Evolutionary conservation across 1,140 invertebrate species (phyloP), one percentile per base, ranked within the genome.

Genomic region (Anastrepha ludens): DNA sequence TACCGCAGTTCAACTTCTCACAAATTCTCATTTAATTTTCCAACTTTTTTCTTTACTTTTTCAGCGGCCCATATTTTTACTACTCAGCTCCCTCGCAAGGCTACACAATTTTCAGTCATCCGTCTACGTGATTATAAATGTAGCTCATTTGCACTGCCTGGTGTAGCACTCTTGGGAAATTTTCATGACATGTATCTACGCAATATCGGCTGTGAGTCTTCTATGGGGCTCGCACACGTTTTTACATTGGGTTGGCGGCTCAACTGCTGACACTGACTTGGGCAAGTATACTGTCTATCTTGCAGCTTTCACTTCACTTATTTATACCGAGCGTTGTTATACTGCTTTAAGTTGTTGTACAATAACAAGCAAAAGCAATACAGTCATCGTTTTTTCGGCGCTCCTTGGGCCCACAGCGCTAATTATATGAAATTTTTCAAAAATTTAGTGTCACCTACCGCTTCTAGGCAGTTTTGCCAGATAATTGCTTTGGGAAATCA

Each of bases 21-120:
- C 70, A 74, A 74, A 74, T 74, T 74, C 70, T 74, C 70, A 74
- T 74, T 74, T 74, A 74, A 74, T 74, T 74, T 74, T 74, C 13
- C n/a, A 47, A n/a, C 17, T 3, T 15, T 74, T 41, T 47, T 29
- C 5, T n/a, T 3, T 9, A 47, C 44, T 74, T 50, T 74, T 44
- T 47, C 29, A 29, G 29, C 13, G 15, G 70, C 67, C 20, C 41
- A 17, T 74, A 44, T 74, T 74, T 9, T 15, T 41, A 50, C 70
- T 47, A 17, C 70, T 15, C 70, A 50, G 44, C 44, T 39, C 15
- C n/a, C 44, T 15, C 47, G 44, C 70, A 13, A 44, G 29, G 9
- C 70, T 29, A 41, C 70, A 70, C 65, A 70, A 70, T 41, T 70
- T 74, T 74, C 70, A 74, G 70, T 74, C 70, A 74, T 47, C 70